phyloP scores from a whole-genome alignment of 2,797 vertebrate genomes.

The Channa striata region DNA sequence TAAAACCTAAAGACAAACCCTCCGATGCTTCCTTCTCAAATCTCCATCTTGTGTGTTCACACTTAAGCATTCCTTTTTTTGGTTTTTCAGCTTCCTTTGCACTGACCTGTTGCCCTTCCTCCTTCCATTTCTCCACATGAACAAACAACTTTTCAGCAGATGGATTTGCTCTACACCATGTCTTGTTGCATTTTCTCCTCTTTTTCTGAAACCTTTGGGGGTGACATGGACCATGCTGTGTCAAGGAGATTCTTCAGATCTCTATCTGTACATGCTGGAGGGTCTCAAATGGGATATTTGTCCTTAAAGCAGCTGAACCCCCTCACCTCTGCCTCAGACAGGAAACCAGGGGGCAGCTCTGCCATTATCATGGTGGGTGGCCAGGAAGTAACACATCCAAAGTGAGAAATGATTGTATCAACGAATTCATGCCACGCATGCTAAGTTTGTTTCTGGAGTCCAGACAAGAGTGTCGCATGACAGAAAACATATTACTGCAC shows the following conservation, averaged over 20 bases:
- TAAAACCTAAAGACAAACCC: not conserved
- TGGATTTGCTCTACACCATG: conserved; percentile 53
- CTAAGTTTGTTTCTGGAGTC: conserved; percentile 6
- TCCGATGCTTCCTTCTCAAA: not conserved
- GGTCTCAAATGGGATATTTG: conserved; percentile 37
- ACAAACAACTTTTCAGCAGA: conserved; percentile 59
- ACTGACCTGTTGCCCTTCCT: conserved; percentile 27
- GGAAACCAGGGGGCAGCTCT: conserved; percentile 4
- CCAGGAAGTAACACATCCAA: not conserved
- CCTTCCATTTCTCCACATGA: conserved; percentile 25
- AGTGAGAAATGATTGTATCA: conserved; percentile 22
- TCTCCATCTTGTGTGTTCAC: conserved; percentile 7
- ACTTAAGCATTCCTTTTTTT: conserved; percentile 14
- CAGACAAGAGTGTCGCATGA: not conserved
- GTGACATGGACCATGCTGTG: conserved; percentile 30
- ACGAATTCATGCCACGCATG: conserved; percentile 26
- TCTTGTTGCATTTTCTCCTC: conserved; percentile 45
- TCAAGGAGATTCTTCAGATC: conserved; percentile 59
- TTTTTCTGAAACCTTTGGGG: conserved; percentile 54
- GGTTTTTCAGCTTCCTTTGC: conserved; percentile 28
- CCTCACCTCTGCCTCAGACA: conserved; percentile 6
- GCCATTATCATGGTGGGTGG: conserved; percentile 4
- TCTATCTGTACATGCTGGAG: conserved; percentile 25
- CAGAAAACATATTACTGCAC: not conserved
- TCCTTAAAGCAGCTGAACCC: conserved; percentile 28